phyloP scores from a whole-genome alignment of 2,888 invertebrate species.

The Pollenia griseotomentosa region DNA sequence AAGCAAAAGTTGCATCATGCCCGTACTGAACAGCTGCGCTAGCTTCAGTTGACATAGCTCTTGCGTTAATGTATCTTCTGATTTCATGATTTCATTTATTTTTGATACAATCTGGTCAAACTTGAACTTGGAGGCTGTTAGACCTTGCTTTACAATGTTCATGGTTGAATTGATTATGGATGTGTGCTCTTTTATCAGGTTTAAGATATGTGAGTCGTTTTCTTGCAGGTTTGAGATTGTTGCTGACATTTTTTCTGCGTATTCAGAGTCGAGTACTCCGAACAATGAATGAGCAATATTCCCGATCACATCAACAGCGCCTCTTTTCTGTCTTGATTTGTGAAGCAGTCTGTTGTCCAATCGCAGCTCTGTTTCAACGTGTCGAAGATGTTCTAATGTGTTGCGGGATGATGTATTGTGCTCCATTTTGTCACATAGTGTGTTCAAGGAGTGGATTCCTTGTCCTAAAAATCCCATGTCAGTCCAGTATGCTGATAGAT shows the following conservation, averaged over 20 bases:
- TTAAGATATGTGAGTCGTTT: not conserved
- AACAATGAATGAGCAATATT: slow-evolving; percentile 23
- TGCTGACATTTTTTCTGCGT: too few species aligned
- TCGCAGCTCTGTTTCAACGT: not conserved
- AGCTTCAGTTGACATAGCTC: not conserved
- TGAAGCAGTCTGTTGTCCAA: not conserved
- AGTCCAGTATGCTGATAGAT: too few species aligned
- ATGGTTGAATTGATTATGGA: slow-evolving; percentile 2
- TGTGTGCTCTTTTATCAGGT: slow-evolving; percentile 4
- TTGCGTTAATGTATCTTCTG: not conserved
- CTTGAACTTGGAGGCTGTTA: not conserved
- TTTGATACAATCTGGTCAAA: not conserved
- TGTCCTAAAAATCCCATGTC: too few species aligned
- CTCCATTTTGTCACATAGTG: too few species aligned
- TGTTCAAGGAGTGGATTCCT: too few species aligned
- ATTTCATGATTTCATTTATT: not conserved
- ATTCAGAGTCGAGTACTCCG: not conserved
- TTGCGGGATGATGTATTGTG: too few species aligned
- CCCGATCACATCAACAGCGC: slow-evolving; percentile 1
- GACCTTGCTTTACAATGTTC: not conserved
- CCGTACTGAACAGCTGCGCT: not conserved
- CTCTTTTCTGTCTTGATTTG: not conserved
- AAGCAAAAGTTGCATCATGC: slow-evolving; percentile 9
- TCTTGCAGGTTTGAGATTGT: not conserved
- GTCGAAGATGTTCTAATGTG: not conserved